phyloP scores from a whole-genome alignment of 2,888 invertebrate genomes.

The Plebejus argus region DNA sequence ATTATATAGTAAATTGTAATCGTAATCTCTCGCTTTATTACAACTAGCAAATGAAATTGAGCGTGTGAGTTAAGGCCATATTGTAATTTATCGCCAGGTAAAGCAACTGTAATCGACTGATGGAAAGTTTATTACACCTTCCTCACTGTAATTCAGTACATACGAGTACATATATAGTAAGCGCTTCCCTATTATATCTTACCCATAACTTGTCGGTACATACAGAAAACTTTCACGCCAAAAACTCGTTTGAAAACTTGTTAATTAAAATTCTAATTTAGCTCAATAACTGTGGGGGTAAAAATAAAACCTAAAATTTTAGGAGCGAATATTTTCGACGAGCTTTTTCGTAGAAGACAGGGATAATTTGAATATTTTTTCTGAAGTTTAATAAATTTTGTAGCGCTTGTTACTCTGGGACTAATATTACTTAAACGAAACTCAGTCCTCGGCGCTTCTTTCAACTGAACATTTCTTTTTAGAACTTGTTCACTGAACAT shows the following conservation, averaged over 20 bases:
- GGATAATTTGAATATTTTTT: constrained; percentile 18
- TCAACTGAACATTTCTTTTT: constrained; percentile 25
- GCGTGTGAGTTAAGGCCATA: constrained; percentile 20
- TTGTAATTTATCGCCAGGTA: constrained; percentile 40
- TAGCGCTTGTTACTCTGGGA: constrained; percentile 10
- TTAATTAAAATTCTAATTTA: background rate
- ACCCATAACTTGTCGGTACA: background rate
- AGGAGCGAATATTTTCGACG: background rate
- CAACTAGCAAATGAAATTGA: constrained; percentile 16
- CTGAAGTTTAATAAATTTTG: constrained; percentile 9
- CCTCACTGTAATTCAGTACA: background rate
- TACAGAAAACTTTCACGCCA: background rate
- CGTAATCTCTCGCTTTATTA: constrained; percentile 4
- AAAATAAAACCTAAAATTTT: background rate
- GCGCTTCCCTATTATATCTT: background rate
- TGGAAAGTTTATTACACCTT: background rate
- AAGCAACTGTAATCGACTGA: constrained; percentile 43
- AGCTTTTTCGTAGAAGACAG: background rate
- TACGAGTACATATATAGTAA: background rate
- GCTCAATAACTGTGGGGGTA: background rate
- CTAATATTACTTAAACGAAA: constrained; percentile 26
- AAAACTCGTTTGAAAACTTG: background rate
- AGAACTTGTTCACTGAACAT: constrained; percentile 28
- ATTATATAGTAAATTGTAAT: background rate
- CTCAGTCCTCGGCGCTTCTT: constrained; percentile 4